A percentile compares a stretch with the other conserved stretches of the same genome.
Evolutionary conservation across 2,113 vertebrate genomes (phyloP).

Genomic region (Struthidea cinerea): DNA sequence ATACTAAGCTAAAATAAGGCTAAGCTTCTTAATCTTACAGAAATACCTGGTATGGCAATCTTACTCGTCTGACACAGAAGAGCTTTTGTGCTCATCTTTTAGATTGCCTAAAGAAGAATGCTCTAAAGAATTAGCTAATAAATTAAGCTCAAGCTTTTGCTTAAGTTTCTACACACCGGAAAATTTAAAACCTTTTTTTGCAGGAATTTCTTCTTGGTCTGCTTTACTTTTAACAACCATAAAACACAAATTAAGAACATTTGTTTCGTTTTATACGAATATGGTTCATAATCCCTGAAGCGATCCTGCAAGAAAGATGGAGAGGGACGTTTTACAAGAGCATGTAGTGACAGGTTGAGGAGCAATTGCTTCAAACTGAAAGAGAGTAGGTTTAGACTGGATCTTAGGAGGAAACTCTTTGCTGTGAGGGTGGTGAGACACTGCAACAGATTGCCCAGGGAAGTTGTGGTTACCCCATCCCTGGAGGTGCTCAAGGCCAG

Average conservation of each 20-base stretch:
- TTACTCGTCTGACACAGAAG: background rate
- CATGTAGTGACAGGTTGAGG: background rate
- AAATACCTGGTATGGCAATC: background rate
- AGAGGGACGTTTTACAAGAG: background rate
- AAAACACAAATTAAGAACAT: background rate
- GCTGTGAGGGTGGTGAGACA: background rate
- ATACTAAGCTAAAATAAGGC: background rate
- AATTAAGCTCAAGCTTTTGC: background rate
- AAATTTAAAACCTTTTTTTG: background rate
- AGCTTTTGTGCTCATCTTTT: background rate
- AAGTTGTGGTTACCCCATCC: background rate
- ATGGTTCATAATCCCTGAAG: background rate
- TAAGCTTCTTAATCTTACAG: background rate
- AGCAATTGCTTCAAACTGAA: background rate
- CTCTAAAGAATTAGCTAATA: background rate
- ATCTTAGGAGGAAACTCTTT: background rate
- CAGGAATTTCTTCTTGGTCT: background rate
- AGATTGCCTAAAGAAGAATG: background rate
- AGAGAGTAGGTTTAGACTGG: background rate
- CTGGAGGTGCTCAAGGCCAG: background rate
- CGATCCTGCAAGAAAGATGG: background rate
- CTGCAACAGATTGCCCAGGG: background rate
- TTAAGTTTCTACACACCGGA: background rate
- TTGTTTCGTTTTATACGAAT: background rate
- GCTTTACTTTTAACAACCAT: background rate